Evolutionary conservation across 2,888 invertebrate species (phyloP), one percentile per base, ranked within the genome.

Genomic region (Fragum fragum): DNA sequence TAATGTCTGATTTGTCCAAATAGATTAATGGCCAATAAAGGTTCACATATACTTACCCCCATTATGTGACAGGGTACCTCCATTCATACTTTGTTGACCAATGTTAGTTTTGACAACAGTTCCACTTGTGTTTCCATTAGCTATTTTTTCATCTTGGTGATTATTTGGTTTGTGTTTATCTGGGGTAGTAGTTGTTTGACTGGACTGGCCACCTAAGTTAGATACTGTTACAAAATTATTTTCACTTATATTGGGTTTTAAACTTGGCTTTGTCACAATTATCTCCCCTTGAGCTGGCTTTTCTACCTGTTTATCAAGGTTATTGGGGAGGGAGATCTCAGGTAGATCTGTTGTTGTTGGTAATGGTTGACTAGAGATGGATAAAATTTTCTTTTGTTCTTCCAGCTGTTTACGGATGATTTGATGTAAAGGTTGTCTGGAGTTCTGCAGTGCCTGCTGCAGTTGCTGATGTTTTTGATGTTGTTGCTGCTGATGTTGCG

Each of bases 401-500:
- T 88, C 89, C 23, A 90, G 73, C 32, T 88, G 87, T 61, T 87
- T 87, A 55, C 87, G 87, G 42, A 88, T 72, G 26, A 88, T 87
- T 70, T 86, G 84, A 61, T 83, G 82, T 28, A 87, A 61, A 9
- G 84, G 82, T 72, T 81, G 76, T 55, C 79, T 66, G 18, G 73
- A 78, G 68, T 66, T 75, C 59, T 87, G 89, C 73, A 87, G 73
- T 18, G 83, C 87, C 70, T 89, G 89, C 42, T 89, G 89, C 74
- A 88, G 87, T 42, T 88, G 88, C 55, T 88, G 86, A 26, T 90
- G 91, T 72, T 92, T 91, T 57, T 91, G 91, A 70, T 92, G 92
- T 29, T 90, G 91, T 70, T 92, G 92, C 29, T 91, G 91, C 72
- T 92, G 91, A 63, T 90, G 89, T 61, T 93, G 93, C 88, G 91